Evolutionary conservation across 2,797 vertebrate species (phyloP).

Genomic region (Cryptoblepharus egeriae): DNA sequence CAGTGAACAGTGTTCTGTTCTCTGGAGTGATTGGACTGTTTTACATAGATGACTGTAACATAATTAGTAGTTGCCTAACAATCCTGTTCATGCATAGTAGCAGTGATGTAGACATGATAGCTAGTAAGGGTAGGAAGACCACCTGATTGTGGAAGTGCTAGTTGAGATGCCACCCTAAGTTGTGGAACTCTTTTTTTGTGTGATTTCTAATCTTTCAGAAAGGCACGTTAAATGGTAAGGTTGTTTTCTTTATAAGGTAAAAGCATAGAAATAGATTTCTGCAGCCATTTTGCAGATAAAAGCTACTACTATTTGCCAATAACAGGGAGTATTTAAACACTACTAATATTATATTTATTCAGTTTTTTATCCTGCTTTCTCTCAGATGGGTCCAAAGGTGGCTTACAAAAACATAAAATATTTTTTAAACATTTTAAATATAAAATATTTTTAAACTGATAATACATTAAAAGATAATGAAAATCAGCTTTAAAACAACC

Average conservation of each 20-base stretch:
- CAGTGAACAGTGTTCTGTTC: conserved; percentile 9
- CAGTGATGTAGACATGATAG: conserved; percentile 18
- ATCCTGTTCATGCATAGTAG: conserved; percentile 20
- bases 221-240: neutral
- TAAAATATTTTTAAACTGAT: too few species aligned
- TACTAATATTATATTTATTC: neutral
- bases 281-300: neutral
- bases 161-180: neutral
- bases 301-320: neutral
- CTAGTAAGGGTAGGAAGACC: neutral
- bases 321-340: neutral
- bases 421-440: too few species aligned
- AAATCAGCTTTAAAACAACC: too few species aligned
- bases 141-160: too few species aligned
- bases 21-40: conserved; percentile 57
- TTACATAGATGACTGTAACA: conserved; percentile 25
- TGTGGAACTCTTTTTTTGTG: neutral
- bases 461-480: too few species aligned
- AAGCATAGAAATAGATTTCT: neutral
- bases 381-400: too few species aligned
- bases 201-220: neutral
- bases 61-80: conserved; percentile 18
- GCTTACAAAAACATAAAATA: too few species aligned
- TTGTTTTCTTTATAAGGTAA: neutral
- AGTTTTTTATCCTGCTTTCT: too few species aligned